Evolutionary conservation across 2,113 vertebrate species (phyloP).

Genomic region (Anthoscopus minutus): DNA sequence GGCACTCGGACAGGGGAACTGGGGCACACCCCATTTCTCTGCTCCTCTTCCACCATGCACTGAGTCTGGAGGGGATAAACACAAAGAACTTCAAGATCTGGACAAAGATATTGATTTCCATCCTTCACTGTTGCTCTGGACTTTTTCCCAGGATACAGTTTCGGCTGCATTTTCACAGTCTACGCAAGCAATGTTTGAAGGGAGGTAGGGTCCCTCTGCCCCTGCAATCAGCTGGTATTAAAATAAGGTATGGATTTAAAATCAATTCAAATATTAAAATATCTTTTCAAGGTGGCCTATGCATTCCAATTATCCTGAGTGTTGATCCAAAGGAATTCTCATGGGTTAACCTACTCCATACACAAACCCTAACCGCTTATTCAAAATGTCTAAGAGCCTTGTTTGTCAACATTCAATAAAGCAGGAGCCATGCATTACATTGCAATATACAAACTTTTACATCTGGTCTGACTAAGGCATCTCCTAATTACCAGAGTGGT

Average conservation of each 20-base stretch:
- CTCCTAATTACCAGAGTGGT: neutral
- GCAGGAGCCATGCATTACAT: neutral
- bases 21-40: constrained; percentile 81
- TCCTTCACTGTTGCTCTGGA: neutral
- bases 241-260: neutral
- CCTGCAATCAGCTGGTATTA: neutral
- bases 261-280: neutral
- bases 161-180: neutral
- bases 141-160: neutral
- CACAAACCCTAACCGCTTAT: neutral
- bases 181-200: neutral
- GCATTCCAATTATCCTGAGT: neutral
- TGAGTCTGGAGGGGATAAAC: constrained; percentile 67
- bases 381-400: neutral
- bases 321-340: neutral
- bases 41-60: constrained; percentile 87
- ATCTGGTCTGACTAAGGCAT: neutral
- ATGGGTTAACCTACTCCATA: neutral
- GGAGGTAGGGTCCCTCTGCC: neutral
- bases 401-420: neutral
- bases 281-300: neutral
- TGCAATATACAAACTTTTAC: neutral
- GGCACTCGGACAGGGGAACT: constrained; percentile 81
- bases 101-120: neutral
- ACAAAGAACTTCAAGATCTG: neutral